Evolutionary conservation across 2,888 invertebrate species (phyloP), one percentile per base, ranked within the genome.

Genomic region (Acanthosepion esculentum): DNA sequence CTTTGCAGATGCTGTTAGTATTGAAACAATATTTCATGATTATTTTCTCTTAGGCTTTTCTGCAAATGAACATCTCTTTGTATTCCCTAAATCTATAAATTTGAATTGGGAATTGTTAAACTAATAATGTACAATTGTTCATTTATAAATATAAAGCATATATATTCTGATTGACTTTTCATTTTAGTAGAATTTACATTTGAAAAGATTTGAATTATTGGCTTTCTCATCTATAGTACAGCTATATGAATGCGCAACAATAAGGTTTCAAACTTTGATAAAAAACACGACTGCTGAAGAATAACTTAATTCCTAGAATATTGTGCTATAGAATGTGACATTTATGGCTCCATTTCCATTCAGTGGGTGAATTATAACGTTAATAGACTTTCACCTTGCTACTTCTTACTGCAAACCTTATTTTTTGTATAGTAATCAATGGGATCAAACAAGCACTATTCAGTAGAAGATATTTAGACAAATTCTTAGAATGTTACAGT

Each of bases 1-100:
- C n/a, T 78, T 78, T 78, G 78, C 78, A 78, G n/a, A 78, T 78
- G 78, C n/a, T n/a, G 78, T 78, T 78, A 78, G 78, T 78, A 33
- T 33, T 15, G n/a, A 78, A 78, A 12, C n/a, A 12, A n/a, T 78
- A n/a, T 78, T 78, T 78, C 78, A 78, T 78, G 15, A 10, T n/a
- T 78, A 78, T 78, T 78, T 78, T 78, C 78, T 33, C n/a, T 78
- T 78, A n/a, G n/a, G n/a, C 23, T 59, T 59, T 59, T 59, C 6
- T 78, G n/a, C 33, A 78, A 78, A n/a, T 78, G n/a, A 78, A 78
- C n/a, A n/a, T 78, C n/a, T 78, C 15, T n/a, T 33, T 33, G 33
- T 78, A 78, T n/a, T 33, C n/a, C 33, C 78, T 10, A n/a, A n/a
- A 78, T 15, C n/a, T n/a, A 78, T 78, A 78, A 12, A 78, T 78